Percentiles rank a stretch among this genome's conserved stretches.
These are phyloP conservation scores for Dynastes tityus DNA, from an alignment of 2,888 invertebrate genomes.

Conservation along the genomic window DNA sequence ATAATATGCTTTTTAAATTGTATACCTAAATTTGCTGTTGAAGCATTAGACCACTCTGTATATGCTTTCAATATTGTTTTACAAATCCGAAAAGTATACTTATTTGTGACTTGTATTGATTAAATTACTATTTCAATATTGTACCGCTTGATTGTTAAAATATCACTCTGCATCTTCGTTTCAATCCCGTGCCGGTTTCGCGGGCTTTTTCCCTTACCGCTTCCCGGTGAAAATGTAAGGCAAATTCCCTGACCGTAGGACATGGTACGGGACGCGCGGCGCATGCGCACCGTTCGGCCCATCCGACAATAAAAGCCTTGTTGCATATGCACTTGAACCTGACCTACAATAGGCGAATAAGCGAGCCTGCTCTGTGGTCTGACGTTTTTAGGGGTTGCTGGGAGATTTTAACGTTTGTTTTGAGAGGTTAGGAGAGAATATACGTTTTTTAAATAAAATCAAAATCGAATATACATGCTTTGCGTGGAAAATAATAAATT, in stretches of 20 bases:
- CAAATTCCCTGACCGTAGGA: constrained; percentile 52
- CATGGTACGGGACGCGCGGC: constrained; percentile 53
- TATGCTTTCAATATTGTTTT: no score
- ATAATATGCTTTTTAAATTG: no score
- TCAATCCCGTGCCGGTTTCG: no score
- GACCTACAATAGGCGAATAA: constrained; percentile 66
- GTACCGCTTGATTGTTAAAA: no score
- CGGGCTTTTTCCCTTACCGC: constrained; percentile 6
- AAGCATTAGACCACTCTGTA: no score
- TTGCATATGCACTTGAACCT: constrained; percentile 71
- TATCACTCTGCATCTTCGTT: no score
- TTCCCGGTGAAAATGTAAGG: constrained; percentile 33
- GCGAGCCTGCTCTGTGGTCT: not conserved
- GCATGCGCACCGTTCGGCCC: constrained; percentile 60
- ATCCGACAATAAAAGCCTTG: constrained; percentile 62
- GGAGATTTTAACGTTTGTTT: not conserved
- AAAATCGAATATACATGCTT: not conserved
- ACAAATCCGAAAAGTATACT: no score
- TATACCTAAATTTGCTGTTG: no score
- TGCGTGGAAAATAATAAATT: not conserved
- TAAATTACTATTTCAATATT: no score
- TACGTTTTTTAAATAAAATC: not conserved
- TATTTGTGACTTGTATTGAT: no score
- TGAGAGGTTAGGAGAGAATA: constrained; percentile 11
- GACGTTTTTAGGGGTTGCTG: not conserved